Base-by-base conservation (phyloP, 2,888 invertebrate genomes). In the Idaea straminata region DNA sequence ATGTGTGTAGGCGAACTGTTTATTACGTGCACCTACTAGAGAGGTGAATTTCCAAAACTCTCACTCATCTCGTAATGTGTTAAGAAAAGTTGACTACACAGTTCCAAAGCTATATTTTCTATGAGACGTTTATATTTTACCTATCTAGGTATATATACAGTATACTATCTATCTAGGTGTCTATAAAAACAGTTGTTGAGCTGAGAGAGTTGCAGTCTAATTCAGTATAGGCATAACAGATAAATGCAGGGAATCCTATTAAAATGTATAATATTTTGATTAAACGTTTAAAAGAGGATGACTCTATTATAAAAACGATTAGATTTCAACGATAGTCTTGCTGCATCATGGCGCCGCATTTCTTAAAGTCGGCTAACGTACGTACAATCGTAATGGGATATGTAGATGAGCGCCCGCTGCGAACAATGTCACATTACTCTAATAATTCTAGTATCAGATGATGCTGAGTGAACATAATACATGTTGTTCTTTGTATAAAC, bases 351-450 rank as follows among this genome's bases (percentile, higher is more conserved):
- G 68, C 67, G 69, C 71, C 68, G 61, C 63, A 59, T 70, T 67
- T 66, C 68, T 59, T 57, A 57, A 47, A 67, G 71, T 71, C 75
- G 70, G 72, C 66, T 63, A 63, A 63, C 67, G 66, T 70, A 15
- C 35, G 72, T 70, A 76, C 77, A 82, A 84, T 81, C 80, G 85
- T 84, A 89, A 85, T 82, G 79, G 82, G 82, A 86, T 84, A 83
- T 80, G 82, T 76, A 83, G 82, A 84, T 80, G 77, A 77, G 77
- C 63, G 74, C 83, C 84, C 74, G 84, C 84, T 81, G 85, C 65
- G 84, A 84, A 88, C 85, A 83, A 86, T 86, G 85, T 84, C 71
- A 70, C 83, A 86, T 87, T 86, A 86, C 81, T 69, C 69, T 67
- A 57, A 67, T 47, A 7, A 47, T 47, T 47, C 47, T 47, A 47